Evolutionary conservation across 30 jellyfish, hydroid and myxozoan species (phyloP), one percentile per base, ranked within the genome.

Genomic region (Phacellophora camtschatica): DNA sequence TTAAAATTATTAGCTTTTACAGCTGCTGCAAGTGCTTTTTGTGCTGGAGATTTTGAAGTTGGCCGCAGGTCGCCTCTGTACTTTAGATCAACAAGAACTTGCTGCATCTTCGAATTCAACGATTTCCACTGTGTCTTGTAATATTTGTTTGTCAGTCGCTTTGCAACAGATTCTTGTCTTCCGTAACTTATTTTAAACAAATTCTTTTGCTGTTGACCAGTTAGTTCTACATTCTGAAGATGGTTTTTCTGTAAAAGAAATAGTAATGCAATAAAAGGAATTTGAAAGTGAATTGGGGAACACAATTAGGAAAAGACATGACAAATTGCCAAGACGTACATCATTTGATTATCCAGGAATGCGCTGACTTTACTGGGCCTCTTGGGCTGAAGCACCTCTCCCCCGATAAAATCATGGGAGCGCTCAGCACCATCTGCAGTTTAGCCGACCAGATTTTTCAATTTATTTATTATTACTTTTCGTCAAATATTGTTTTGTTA

Each of bases 1-100:
- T 68, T 15, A 11, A 86, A 9, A 42, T 65, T 35, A 37, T 86
- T 86, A 28, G 62, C 87, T 39, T 74, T 32, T 35, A 86, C 88
- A 36, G 96, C 96, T 15, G 70, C 71, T 28, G 42, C 64, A 22
- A 86, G 51, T 31, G 77, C 88, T 19, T 51, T 53, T 66, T 86
- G 96, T 46, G 75, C 88, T 5, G 77, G 81, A 16, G 53, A 34
- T 5, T 35, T 51, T 19, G 73, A 34, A 1, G 39, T 36, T 0
- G 88, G 90, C 20, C 70, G 65, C 50, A 86, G 57, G 55, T 86
- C 96, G 24, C 96, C 96, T 25, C 96, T 51, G 90, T 24, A 86
- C 56, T 74, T 75, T 81, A 86, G 16, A 34, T 86, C 96, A 37
- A 45, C 65, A 12, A 86, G 84, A 16, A 86, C 41, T 58, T 86